Percentiles rank a stretch among this genome's conserved stretches.
Evolutionary conservation across 1,140 invertebrate species (phyloP).

Genomic region (Caenorhabditis remanei): DNA sequence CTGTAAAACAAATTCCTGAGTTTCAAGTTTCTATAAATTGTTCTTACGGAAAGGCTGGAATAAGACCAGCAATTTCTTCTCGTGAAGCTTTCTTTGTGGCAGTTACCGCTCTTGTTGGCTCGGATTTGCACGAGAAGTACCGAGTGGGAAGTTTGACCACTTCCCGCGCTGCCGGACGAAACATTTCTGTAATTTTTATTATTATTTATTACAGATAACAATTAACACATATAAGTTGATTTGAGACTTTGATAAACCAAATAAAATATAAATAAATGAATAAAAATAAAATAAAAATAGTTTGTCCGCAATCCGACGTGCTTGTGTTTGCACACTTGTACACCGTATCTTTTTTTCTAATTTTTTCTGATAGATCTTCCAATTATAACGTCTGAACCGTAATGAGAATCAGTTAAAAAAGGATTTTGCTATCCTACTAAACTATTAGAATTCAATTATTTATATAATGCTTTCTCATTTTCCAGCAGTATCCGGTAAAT

Average conservation of each 20-base stretch:
- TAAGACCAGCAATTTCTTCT: constrained; percentile 1
- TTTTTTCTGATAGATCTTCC: too few species aligned
- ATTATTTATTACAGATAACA: not conserved
- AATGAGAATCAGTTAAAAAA: too few species aligned
- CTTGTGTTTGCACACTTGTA: constrained; percentile 19
- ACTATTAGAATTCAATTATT: too few species aligned
- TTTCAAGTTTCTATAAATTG: too few species aligned
- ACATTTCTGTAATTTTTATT: not conserved
- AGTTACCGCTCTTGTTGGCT: constrained; percentile 11
- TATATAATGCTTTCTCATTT: too few species aligned
- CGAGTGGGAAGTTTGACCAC: constrained; percentile 18
- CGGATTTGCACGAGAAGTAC: constrained; percentile 39
- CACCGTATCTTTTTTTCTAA: not conserved
- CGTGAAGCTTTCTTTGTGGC: not conserved
- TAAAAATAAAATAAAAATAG: not conserved
- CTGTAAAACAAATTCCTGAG: constrained; percentile 78
- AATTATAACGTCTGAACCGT: too few species aligned
- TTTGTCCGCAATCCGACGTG: not conserved
- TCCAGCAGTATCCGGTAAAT: too few species aligned
- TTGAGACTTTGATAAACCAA: too few species aligned
- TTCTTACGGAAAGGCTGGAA: constrained; percentile 56
- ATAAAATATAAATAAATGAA: not conserved
- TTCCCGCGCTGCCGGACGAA: constrained; percentile 19
- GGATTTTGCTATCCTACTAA: too few species aligned
- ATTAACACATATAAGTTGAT: too few species aligned